phyloP scores from a whole-genome alignment of 2,113 vertebrate species.

The Callithrix jacchus region DNA sequence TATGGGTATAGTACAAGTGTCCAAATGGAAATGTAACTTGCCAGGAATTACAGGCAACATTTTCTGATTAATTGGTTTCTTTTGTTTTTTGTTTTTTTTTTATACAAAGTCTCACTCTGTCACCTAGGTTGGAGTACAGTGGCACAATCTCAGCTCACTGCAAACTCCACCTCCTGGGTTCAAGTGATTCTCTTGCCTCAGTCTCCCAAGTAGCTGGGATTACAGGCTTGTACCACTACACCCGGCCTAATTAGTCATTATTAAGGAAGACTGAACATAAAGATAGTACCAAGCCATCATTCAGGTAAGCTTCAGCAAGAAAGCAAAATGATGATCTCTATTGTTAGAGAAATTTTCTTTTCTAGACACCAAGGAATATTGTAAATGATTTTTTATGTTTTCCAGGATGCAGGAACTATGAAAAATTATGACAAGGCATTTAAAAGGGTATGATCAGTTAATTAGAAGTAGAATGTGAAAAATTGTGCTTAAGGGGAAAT shows the following conservation, averaged over 20 bases:
- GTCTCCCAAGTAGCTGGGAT: too few species aligned
- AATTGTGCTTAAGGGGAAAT: conserved; percentile 4
- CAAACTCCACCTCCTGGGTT: too few species aligned
- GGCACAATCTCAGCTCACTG: too few species aligned
- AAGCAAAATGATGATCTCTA: conserved; percentile 6
- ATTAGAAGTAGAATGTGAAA: conserved; percentile 1
- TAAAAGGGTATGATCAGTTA: background rate
- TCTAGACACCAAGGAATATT: conserved; percentile 36
- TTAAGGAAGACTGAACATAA: background rate
- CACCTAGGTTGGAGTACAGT: too few species aligned
- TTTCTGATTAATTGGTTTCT: conserved; percentile 26
- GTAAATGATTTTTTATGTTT: conserved; percentile 16
- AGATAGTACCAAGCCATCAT: background rate
- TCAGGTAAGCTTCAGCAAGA: background rate
- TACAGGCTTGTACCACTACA: too few species aligned
- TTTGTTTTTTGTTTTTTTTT: too few species aligned
- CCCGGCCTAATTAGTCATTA: background rate
- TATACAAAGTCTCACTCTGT: too few species aligned
- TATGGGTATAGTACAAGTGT: background rate
- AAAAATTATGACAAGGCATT: background rate
- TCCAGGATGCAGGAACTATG: background rate
- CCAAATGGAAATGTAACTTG: background rate
- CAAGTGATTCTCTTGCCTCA: too few species aligned
- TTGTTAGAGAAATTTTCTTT: conserved; percentile 11
- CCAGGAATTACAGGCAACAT: background rate